Conservation (phyloP, 2,113 vertebrate genomes). For the Protobothrops flavoviridis region DNA sequence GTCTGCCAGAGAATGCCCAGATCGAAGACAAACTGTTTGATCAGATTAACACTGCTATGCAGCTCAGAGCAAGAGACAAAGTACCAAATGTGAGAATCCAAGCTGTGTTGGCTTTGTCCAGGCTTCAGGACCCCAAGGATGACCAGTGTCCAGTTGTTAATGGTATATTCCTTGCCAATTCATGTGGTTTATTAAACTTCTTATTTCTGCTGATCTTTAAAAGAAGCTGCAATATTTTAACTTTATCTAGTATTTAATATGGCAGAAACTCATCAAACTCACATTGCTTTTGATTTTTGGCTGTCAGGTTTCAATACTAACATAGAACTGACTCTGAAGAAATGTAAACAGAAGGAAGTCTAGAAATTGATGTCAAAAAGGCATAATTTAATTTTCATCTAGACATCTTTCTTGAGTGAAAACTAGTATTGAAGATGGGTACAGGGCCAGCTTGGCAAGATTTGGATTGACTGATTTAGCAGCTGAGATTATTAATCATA, state of each 20-base stretch:
- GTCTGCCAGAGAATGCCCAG: conserved; percentile 91
- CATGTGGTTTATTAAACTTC: neutral
- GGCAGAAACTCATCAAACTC: neutral
- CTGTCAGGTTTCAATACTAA: neutral
- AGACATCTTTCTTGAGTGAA: neutral
- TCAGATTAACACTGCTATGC: conserved; percentile 89
- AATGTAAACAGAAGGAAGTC: neutral
- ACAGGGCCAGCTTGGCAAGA: too few relatives aligned
- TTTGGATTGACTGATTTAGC: too few relatives aligned
- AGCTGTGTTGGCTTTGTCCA: conserved; percentile 89
- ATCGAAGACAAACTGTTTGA: conserved; percentile 94
- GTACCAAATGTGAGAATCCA: conserved; percentile 93
- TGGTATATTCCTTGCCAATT: conserved; percentile 66
- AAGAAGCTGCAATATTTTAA: neutral
- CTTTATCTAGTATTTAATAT: neutral
- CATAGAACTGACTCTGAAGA: neutral
- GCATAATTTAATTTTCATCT: neutral
- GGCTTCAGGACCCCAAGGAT: conserved; percentile 90
- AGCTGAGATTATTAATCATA: neutral
- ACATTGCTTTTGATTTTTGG: neutral
- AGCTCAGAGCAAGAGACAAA: conserved; percentile 89
- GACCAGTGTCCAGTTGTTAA: conserved; percentile 85
- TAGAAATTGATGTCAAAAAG: neutral
- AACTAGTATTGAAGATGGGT: neutral
- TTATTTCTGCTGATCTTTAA: neutral